A percentile compares a stretch with the other conserved stretches of the same genome.
phyloP scores from a whole-genome alignment of 2,797 vertebrate genomes.

The Lithobates pipiens region DNA sequence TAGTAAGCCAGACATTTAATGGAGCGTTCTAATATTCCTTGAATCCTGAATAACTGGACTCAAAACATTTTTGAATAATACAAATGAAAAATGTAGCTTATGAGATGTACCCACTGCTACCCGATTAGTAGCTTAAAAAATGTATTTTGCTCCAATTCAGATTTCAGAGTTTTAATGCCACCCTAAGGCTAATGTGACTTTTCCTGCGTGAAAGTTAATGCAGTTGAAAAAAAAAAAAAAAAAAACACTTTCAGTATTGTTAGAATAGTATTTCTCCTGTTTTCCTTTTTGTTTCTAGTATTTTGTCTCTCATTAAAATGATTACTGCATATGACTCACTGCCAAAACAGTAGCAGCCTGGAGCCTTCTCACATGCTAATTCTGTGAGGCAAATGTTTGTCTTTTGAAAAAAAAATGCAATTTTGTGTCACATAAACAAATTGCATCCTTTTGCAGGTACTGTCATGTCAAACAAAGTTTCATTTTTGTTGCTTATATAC shows the following conservation, averaged over 20 bases:
- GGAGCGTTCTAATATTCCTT: constrained; percentile 54
- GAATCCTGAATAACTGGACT: constrained; percentile 32
- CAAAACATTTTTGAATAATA: constrained; percentile 49
- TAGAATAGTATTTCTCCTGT: constrained; percentile 58
- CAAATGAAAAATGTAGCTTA: constrained; percentile 39
- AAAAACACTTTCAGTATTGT: constrained; percentile 52
- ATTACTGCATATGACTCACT: constrained; percentile 66
- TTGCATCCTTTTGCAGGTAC: constrained; percentile 50
- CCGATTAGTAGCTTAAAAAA: constrained; percentile 50
- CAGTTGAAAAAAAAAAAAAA: constrained; percentile 57
- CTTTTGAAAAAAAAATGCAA: constrained; percentile 59
- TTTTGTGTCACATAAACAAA: constrained; percentile 60
- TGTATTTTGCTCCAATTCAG: constrained; percentile 27
- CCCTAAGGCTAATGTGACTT: constrained; percentile 59
- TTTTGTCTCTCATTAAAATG: constrained; percentile 63
- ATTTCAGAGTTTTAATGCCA: constrained; percentile 59
- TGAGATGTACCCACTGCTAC: constrained; percentile 53
- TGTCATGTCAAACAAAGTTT: constrained; percentile 3
- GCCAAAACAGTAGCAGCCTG: constrained; percentile 64
- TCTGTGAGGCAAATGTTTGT: constrained; percentile 62
- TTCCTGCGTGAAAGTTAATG: constrained; percentile 63
- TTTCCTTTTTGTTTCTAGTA: constrained; percentile 58
- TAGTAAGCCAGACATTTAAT: constrained; percentile 46
- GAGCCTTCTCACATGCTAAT: constrained; percentile 67
- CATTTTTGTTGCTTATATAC: constrained; percentile 10